Evolutionary conservation across 2,113 vertebrate species (phyloP).

Genomic region (Ceyx melanurus): DNA sequence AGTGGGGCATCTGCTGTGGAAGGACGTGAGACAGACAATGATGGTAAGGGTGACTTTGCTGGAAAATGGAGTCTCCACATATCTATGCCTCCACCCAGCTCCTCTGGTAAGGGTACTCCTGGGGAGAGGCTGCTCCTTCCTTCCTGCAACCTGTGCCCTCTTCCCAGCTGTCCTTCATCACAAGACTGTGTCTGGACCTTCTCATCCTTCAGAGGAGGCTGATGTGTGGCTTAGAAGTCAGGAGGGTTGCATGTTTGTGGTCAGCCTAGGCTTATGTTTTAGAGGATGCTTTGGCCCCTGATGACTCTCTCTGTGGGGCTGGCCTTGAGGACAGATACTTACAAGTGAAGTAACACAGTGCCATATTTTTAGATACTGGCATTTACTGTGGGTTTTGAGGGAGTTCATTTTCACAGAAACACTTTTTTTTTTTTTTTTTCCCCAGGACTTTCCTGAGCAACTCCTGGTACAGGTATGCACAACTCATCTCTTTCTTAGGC

Average conservation of each 20-base stretch:
- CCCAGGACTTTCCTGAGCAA: not conserved
- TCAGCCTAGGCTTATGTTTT: slow-evolving; percentile 32
- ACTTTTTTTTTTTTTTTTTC: not conserved
- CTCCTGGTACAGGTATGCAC: not conserved
- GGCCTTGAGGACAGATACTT: slow-evolving; percentile 9
- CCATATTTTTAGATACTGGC: not conserved
- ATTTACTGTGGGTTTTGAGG: not conserved
- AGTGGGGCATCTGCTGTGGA: not conserved
- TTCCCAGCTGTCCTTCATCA: not conserved
- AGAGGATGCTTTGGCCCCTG: slow-evolving; percentile 36
- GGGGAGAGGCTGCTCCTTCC: not conserved
- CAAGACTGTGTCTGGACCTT: not conserved
- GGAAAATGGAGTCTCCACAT: not conserved
- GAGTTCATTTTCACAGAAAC: not conserved
- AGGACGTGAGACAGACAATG: not conserved
- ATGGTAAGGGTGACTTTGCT: not conserved
- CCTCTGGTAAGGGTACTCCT: not conserved
- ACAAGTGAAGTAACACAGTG: not conserved
- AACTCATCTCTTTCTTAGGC: not conserved
- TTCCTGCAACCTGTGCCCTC: not conserved
- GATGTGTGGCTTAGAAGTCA: not conserved
- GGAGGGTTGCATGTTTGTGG: slow-evolving; percentile 47
- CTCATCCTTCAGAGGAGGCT: not conserved
- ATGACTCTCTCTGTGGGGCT: slow-evolving; percentile 15
- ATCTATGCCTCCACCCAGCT: not conserved